Base-by-base conservation (phyloP, 2,797 vertebrate species). In the Platyrinchus mystaceus region DNA sequence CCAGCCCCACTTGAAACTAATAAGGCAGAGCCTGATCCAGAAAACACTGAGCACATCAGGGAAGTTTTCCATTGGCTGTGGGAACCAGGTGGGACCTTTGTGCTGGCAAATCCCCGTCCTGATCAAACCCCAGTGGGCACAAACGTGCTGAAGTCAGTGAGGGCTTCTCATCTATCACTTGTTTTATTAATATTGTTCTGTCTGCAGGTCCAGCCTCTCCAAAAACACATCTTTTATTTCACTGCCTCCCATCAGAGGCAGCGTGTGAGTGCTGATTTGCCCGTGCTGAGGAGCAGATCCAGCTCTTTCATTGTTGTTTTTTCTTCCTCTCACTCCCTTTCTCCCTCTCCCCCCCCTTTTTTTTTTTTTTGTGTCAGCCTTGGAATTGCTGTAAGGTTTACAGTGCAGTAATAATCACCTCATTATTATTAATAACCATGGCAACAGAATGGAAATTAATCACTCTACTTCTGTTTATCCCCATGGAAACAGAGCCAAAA, bases 401-500 rank as follows among this genome's bases (percentile, higher is more conserved):
- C 84, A 89, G 87, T 36, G 64, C 50, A 20, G 94, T 82, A 96
- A 97, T 95, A 96, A 97, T 96, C 97, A 96, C 96, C 95, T 97
- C 96, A 96, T 97, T 97, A 97, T 97, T 97, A 96, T 97, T 97
- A 97, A 96, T 95, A 95, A 89, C 96, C 96, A 97, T 97, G 91
- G 96, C 95, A 97, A 97, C 97, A 96, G 93, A 94, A 96, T 97
- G 93, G 96, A 96, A 97, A 97, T 97, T 95, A 97, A 97, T 96
- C 95, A 94, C 95, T 82, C 69, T 66, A 69, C 90, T 96, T 90
- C 91, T 87, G 91, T 96, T 89, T 96, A 91, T 97, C 91, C 85
- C 96, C 93, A 96, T 96, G 91, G 96, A 96, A 95, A 96, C 91
- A 12, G 82, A 89, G 96, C 90, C 89, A 96, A 97, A 94, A 93